phyloP scores from a whole-genome alignment of 2,797 vertebrate species.

The Pangasius macronema region DNA sequence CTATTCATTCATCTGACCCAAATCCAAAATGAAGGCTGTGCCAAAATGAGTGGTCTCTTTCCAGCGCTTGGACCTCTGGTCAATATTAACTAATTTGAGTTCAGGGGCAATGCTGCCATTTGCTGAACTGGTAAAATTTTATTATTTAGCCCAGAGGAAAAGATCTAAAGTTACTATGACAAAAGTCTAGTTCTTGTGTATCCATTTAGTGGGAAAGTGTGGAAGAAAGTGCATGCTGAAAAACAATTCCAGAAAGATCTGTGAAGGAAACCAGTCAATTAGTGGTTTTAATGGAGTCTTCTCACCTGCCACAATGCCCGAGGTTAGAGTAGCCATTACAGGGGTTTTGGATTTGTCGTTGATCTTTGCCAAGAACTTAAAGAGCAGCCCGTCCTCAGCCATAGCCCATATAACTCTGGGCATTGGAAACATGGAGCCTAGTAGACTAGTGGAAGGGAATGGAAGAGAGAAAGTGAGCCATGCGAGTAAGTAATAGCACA shows the following conservation, averaged over 20 bases:
- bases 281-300: conserved; percentile 54
- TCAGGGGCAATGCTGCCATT: neutral
- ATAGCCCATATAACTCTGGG: conserved; percentile 96
- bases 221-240: neutral
- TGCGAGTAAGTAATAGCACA: conserved; percentile 32
- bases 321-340: conserved; percentile 85
- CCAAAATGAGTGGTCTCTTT: neutral
- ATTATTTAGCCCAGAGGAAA: neutral
- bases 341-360: conserved; percentile 88
- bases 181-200: neutral
- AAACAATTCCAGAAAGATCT: conserved; percentile 2
- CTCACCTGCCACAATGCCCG: conserved; percentile 90
- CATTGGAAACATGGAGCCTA: conserved; percentile 98
- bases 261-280: conserved; percentile 46
- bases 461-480: conserved; percentile 42
- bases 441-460: conserved; percentile 73
- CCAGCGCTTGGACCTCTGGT: neutral
- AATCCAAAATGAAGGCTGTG: neutral
- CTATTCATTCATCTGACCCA: neutral
- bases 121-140: neutral
- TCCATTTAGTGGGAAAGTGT: neutral
- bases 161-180: neutral
- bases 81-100: neutral
- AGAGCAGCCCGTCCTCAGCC: conserved; percentile 95
- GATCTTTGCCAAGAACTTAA: conserved; percentile 86